Conservation (phyloP, 2,797 vertebrate genomes). For the Epinephelus coioides region DNA sequence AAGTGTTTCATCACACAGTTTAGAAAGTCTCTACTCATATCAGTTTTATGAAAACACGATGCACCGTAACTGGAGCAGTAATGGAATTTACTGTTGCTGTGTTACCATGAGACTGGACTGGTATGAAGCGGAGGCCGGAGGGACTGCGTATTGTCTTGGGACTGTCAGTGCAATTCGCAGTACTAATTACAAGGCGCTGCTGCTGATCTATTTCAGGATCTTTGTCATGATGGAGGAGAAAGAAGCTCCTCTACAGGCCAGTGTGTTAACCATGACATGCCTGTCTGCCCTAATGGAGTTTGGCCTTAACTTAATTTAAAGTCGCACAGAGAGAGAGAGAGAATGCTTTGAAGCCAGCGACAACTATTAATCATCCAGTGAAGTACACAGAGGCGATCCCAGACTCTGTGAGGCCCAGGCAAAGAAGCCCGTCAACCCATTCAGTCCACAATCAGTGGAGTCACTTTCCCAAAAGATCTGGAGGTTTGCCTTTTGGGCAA, state of each 20-base stretch:
- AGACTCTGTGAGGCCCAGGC: no score
- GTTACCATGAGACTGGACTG: conserved; percentile 44
- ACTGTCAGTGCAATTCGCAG: conserved; percentile 52
- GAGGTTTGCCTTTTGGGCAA: no score
- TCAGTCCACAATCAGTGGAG: no score
- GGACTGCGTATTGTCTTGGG: conserved; percentile 52
- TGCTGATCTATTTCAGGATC: conserved; percentile 65
- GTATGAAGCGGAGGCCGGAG: conserved; percentile 37
- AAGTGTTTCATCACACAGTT: conserved; percentile 12
- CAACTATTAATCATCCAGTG: background rate
- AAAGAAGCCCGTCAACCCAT: no score
- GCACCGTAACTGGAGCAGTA: background rate
- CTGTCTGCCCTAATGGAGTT: conserved; percentile 31
- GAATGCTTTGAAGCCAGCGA: conserved; percentile 32
- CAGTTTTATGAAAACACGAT: conserved; percentile 16
- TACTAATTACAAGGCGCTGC: conserved; percentile 43
- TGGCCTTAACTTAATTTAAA: conserved; percentile 51
- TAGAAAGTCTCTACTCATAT: background rate
- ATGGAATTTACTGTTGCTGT: conserved; percentile 20
- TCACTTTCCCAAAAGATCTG: no score
- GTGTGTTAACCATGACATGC: conserved; percentile 40
- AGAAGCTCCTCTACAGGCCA: conserved; percentile 30
- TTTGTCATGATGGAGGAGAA: conserved; percentile 19
- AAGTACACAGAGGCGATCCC: no score
- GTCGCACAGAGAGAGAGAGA: background rate